These are phyloP conservation scores for Oceanites oceanicus DNA, from an alignment of 2,113 vertebrate genomes.

Conservation along the genomic window DNA sequence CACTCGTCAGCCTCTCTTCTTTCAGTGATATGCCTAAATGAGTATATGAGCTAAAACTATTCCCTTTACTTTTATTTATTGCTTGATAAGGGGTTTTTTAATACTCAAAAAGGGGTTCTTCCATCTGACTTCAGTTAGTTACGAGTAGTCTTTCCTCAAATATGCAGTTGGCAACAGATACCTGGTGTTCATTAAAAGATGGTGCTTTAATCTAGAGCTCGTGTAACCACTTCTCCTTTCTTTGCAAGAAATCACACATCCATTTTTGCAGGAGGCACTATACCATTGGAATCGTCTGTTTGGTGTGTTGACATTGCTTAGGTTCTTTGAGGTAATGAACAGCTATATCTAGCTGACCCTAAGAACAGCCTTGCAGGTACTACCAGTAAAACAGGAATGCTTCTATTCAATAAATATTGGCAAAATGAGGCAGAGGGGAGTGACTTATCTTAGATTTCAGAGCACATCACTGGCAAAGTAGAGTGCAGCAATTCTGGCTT, in stretches of 20 bases:
- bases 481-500: background rate
- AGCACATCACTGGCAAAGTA: background rate
- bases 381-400: background rate
- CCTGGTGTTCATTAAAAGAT: background rate
- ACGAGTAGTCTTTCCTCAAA: background rate
- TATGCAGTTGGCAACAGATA: background rate
- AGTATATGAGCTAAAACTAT: background rate
- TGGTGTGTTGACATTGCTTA: background rate
- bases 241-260: background rate
- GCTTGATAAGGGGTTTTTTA: background rate
- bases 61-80: background rate
- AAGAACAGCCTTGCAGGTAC: background rate
- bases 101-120: background rate
- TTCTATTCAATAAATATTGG: background rate
- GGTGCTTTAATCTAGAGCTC: background rate
- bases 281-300: background rate
- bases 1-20: background rate
- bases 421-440: background rate
- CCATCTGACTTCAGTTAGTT: background rate
- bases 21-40: background rate
- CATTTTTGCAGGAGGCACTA: background rate
- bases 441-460: background rate
- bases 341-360: background rate
- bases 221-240: background rate
- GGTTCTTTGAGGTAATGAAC: background rate